Conservation (phyloP, 2,888 invertebrate genomes). For the Augochlorella aurata region DNA sequence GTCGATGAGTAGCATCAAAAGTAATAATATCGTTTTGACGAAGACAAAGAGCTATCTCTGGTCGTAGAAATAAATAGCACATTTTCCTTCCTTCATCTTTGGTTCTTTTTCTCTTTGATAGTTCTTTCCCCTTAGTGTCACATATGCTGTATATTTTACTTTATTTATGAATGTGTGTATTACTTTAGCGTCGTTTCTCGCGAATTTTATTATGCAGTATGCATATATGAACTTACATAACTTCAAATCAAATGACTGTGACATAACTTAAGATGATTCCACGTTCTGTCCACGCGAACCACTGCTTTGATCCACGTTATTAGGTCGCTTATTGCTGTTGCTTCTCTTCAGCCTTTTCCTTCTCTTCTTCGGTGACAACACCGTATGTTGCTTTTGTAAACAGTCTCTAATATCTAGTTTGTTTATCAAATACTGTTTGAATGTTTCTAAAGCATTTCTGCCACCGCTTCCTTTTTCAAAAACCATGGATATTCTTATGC, state of each 20-base stretch:
- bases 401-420: constrained; percentile 73
- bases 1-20: too few species aligned
- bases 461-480: constrained; percentile 77
- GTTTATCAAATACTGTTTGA: constrained; percentile 78
- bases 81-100: too few species aligned
- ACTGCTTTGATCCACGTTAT: constrained; percentile 3
- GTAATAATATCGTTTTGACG: too few species aligned
- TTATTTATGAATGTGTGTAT: too few species aligned
- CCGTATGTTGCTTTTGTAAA: constrained; percentile 50
- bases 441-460: constrained; percentile 75
- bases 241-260: constrained; percentile 12
- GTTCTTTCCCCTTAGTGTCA: too few species aligned
- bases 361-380: constrained; percentile 61
- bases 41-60: too few species aligned
- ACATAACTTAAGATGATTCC: constrained; percentile 44
- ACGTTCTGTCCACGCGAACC: constrained; percentile 10
- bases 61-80: too few species aligned
- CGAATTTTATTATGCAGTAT: too few species aligned
- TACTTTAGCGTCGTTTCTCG: too few species aligned
- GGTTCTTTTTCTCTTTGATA: too few species aligned
- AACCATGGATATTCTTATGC: constrained; percentile 72
- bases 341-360: constrained; percentile 56
- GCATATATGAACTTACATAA: too few species aligned
- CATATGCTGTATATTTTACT: too few species aligned
- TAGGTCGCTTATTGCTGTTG: not conserved